phyloP scores from a whole-genome alignment of 2,888 invertebrate genomes.

The Aleiodes alternator region DNA sequence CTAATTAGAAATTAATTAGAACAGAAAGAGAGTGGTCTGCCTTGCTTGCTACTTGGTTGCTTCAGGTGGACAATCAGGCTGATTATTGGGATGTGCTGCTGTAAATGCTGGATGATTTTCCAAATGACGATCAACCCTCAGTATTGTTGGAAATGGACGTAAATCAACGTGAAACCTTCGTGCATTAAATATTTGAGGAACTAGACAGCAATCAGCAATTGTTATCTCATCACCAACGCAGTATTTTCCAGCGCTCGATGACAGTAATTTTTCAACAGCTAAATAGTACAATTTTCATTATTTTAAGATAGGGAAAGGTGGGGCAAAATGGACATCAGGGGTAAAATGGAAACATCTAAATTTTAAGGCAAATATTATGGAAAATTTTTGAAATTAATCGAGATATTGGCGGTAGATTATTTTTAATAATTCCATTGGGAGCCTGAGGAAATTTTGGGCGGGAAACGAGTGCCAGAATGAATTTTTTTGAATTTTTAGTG shows the following conservation, averaged over 20 bases:
- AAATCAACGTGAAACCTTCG: conserved; percentile 96
- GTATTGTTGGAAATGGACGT: conserved; percentile 91
- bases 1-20: conserved; percentile 62
- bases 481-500: no score
- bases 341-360: no score
- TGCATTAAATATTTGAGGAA: conserved; percentile 97
- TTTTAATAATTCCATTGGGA: no score
- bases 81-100: conserved; percentile 92
- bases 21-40: conserved; percentile 75
- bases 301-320: conserved; percentile 10
- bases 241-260: conserved; percentile 91
- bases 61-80: conserved; percentile 96
- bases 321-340: no score
- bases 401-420: no score
- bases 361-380: no score
- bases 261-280: conserved; percentile 91
- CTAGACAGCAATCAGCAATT: conserved; percentile 95
- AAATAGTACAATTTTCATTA: conserved; percentile 58
- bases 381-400: no score
- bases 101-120: conserved; percentile 93
- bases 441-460: no score
- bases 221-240: conserved; percentile 96
- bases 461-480: no score
- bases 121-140: conserved; percentile 90
- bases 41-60: conserved; percentile 83